phyloP scores from a whole-genome alignment of 2,797 vertebrate species.

The Mionectes olivaceus region DNA sequence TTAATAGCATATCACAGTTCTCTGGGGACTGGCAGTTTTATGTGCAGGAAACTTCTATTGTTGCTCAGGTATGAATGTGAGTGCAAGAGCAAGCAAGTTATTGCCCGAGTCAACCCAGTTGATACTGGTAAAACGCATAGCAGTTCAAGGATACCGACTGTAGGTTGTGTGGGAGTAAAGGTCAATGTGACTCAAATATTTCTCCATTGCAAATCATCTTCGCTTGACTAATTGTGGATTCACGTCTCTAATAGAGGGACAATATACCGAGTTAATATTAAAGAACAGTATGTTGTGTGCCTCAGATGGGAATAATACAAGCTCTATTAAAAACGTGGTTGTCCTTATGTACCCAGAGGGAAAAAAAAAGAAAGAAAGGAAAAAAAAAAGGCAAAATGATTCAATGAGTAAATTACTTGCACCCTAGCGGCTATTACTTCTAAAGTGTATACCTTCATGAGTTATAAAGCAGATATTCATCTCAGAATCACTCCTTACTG shows the following conservation, averaged over 20 bases:
- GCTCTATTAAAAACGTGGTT: not conserved
- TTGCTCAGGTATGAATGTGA: not conserved
- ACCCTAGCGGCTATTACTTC: not conserved
- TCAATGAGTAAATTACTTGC: not conserved
- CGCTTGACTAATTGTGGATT: not conserved
- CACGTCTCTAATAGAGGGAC: not conserved
- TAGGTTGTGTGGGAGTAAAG: not conserved
- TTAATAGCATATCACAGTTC: not conserved
- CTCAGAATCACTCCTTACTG: not conserved
- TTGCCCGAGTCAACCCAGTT: not conserved
- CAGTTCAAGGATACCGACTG: not conserved
- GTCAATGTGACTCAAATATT: not conserved
- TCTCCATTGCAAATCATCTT: not conserved
- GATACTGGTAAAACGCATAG: not conserved
- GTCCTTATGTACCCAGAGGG: not conserved
- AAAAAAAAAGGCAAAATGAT: not conserved
- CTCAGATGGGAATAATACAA: not conserved
- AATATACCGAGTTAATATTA: not conserved
- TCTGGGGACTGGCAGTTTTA: not conserved
- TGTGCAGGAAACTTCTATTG: not conserved
- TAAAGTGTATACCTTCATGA: not conserved
- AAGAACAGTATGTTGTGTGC: not conserved
- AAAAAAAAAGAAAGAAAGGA: not conserved
- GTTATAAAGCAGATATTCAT: not conserved
- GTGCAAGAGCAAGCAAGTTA: not conserved